Percentiles rank a stretch among this genome's conserved stretches.
Evolutionary conservation across 64 coral and sea anemone species (phyloP).

Genomic region (Montipora foliosa): DNA sequence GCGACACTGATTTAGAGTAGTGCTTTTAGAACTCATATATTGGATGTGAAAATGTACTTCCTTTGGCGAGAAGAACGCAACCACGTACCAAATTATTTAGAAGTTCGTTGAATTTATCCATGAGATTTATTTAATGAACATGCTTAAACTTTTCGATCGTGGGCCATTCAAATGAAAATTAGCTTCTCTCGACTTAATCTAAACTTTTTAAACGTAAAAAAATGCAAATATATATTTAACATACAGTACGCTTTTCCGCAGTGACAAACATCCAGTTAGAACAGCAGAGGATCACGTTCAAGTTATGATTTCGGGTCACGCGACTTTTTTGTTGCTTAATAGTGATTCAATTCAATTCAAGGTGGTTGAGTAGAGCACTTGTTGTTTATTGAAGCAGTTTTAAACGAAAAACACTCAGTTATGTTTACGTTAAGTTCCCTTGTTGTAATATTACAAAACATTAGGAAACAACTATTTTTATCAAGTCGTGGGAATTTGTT

Average conservation of each 20-base stretch:
- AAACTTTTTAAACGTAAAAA: no score
- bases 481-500: background rate
- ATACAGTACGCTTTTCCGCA: background rate
- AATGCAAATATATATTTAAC: background rate
- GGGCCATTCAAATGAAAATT: no score
- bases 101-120: conserved; percentile 19
- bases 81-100: background rate
- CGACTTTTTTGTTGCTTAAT: background rate
- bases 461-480: background rate
- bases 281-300: background rate
- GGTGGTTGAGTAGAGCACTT: background rate
- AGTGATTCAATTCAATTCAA: no score
- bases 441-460: background rate
- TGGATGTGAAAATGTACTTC: background rate
- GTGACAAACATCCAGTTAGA: background rate
- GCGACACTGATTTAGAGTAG: background rate
- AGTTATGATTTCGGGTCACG: background rate
- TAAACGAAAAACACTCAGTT: background rate
- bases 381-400: background rate
- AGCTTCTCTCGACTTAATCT: no score
- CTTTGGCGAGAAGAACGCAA: background rate
- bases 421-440: background rate
- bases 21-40: background rate
- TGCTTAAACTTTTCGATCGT: background rate
- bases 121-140: conserved; percentile 7